These are phyloP conservation scores for Enteromius unitaeniatus DNA, from an alignment of 2,797 vertebrate genomes.

Conservation along the genomic window DNA sequence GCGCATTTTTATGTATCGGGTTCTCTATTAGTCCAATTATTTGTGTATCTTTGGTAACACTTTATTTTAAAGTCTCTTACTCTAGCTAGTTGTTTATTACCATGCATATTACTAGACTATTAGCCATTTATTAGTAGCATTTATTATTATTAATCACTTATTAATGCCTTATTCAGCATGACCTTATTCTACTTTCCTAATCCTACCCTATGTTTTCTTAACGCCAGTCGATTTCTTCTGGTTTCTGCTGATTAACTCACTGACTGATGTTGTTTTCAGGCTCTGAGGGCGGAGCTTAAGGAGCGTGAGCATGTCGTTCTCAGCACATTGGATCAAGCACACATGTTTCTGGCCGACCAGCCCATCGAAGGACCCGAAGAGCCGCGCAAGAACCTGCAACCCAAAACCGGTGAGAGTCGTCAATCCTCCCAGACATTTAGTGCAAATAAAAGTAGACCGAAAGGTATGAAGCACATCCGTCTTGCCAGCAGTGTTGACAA, in stretches of 20 bases:
- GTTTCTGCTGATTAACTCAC: background rate
- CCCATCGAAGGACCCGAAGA: constrained; percentile 96
- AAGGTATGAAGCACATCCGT: background rate
- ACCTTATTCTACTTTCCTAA: too few relatives aligned
- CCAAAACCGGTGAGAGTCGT: constrained; percentile 84
- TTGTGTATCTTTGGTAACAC: background rate
- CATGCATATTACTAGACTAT: too few relatives aligned
- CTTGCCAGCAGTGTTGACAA: background rate
- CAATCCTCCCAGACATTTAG: background rate
- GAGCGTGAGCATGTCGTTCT: constrained; percentile 89
- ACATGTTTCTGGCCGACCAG: constrained; percentile 93
- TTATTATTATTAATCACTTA: too few relatives aligned
- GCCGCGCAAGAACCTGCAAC: constrained; percentile 87
- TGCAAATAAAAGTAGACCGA: background rate
- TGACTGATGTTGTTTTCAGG: constrained; percentile 70
- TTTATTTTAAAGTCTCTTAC: too few relatives aligned
- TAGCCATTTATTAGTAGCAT: too few relatives aligned
- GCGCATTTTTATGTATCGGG: background rate
- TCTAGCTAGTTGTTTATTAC: too few relatives aligned
- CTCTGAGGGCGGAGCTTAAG: constrained; percentile 86
- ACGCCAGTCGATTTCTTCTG: background rate
- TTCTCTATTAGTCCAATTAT: background rate
- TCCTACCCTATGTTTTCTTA: background rate
- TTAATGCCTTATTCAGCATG: too few relatives aligned
- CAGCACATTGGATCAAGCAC: constrained; percentile 90